Conservation (phyloP, 2,888 invertebrate genomes). For the Drosophila aldrichi region DNA sequence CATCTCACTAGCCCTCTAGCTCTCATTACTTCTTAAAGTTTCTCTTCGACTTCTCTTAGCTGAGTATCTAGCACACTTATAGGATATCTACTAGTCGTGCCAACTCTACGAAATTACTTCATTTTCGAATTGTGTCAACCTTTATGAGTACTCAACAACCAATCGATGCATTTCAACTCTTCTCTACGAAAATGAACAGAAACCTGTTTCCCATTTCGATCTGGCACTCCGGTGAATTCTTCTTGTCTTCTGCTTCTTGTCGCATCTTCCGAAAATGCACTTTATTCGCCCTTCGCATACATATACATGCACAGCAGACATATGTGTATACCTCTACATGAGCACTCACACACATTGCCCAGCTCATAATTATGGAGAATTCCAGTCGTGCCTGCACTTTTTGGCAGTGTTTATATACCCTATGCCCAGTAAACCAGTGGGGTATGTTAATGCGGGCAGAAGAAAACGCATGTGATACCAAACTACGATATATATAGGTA, state of each 20-base stretch:
- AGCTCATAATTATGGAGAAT: constrained; percentile 34
- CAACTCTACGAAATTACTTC: background rate
- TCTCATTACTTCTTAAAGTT: too few relatives aligned
- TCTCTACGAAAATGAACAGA: background rate
- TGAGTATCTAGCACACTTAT: background rate
- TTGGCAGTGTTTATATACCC: constrained; percentile 36
- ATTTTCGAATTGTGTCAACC: constrained; percentile 27
- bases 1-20: too few relatives aligned
- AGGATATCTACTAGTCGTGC: constrained; percentile 3
- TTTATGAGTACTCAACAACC: constrained; percentile 1
- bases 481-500: too few relatives aligned
- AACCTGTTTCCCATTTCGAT: constrained; percentile 43
- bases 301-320: background rate
- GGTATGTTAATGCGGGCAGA: background rate
- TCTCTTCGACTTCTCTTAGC: too few relatives aligned
- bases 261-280: constrained; percentile 42
- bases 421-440: background rate
- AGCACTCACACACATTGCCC: background rate
- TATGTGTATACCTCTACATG: background rate
- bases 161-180: background rate
- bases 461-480: background rate
- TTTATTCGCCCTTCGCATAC: constrained; percentile 43
- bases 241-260: constrained; percentile 22
- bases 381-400: constrained; percentile 53
- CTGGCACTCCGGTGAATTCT: constrained; percentile 39